Evolutionary conservation across 1,140 invertebrate genomes (phyloP).

Genomic region (Hermetia illucens): DNA sequence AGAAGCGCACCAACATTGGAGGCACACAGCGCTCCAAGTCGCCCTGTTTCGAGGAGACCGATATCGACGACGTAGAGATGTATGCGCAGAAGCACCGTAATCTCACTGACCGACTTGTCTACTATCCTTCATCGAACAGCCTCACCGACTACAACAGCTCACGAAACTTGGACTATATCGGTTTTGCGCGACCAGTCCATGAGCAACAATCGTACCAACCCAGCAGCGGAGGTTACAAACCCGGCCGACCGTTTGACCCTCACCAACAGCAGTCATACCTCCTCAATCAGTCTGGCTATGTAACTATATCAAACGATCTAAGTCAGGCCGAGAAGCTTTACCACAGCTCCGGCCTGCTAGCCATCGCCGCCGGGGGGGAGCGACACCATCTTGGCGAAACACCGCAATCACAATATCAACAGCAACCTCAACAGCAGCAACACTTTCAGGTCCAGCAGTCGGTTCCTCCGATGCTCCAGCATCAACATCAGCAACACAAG

Average conservation of each 20-base stretch:
- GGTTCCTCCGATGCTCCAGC: no score
- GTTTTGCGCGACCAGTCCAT: background rate
- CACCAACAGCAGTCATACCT: slow-evolving; percentile 2
- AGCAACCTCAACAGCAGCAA: slow-evolving; percentile 23
- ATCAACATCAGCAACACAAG: slow-evolving; percentile 13
- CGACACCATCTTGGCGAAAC: slow-evolving; percentile 13
- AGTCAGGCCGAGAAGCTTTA: slow-evolving; percentile 27
- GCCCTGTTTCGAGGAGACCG: slow-evolving; percentile 7
- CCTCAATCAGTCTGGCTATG: slow-evolving; percentile 1
- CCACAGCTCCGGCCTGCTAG: no score
- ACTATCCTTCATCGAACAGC: slow-evolving; percentile 20
- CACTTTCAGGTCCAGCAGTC: slow-evolving; percentile 9
- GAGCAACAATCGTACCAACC: slow-evolving; percentile 3
- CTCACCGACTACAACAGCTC: slow-evolving; percentile 18
- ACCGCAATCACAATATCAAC: slow-evolving; percentile 33
- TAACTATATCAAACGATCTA: background rate
- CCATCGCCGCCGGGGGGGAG: no score
- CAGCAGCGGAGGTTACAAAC: background rate
- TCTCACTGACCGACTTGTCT: slow-evolving; percentile 21
- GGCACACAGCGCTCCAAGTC: background rate
- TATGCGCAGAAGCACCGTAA: slow-evolving; percentile 10
- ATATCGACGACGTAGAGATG: slow-evolving; percentile 9
- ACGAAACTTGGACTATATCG: slow-evolving; percentile 16
- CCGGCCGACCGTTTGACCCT: background rate
- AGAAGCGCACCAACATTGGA: background rate